phyloP scores from a whole-genome alignment of 2,113 vertebrate species.

The Spheniscus mendiculus region DNA sequence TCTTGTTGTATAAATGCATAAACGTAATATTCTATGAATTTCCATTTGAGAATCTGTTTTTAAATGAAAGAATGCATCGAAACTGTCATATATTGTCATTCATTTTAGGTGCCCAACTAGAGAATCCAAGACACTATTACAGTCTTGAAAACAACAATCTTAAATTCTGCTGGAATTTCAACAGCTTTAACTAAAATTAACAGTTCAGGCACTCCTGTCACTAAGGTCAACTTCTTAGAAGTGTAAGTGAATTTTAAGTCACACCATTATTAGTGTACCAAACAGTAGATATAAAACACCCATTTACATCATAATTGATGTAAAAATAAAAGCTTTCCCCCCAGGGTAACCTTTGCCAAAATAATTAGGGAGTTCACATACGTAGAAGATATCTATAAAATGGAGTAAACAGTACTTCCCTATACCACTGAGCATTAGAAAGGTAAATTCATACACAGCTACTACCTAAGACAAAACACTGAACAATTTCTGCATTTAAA shows the following conservation, averaged over 20 bases:
- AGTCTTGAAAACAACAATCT: background rate
- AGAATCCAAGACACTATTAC: background rate
- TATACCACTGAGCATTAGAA: background rate
- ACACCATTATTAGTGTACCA: background rate
- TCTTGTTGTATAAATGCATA: background rate
- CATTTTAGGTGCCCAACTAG: background rate
- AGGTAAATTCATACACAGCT: background rate
- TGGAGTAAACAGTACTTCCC: background rate
- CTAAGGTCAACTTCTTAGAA: background rate
- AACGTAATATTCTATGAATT: background rate
- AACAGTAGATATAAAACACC: background rate
- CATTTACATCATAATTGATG: background rate
- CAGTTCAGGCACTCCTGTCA: background rate
- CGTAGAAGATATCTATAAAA: background rate
- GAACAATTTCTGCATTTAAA: background rate
- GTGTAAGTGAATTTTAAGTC: background rate
- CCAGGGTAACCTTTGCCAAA: background rate
- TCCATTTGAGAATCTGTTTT: background rate
- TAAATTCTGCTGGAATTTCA: background rate
- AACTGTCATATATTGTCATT: background rate
- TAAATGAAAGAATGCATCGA: background rate
- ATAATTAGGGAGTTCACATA: background rate
- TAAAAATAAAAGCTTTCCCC: background rate
- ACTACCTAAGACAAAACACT: background rate
- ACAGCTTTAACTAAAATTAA: background rate